Conservation (phyloP, 23 tunicate species). For the Trididemnum miniatum region DNA sequence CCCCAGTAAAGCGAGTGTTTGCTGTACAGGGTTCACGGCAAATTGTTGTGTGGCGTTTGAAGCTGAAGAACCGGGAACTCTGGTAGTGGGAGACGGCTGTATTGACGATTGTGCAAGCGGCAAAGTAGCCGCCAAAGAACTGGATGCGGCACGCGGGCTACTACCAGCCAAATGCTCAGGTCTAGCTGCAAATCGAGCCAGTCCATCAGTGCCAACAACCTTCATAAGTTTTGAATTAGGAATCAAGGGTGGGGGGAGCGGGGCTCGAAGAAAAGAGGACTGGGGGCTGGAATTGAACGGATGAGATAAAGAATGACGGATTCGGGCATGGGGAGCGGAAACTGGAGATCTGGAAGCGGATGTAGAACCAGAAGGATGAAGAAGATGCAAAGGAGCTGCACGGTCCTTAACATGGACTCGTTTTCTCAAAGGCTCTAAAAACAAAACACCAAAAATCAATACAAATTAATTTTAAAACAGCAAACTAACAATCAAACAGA, state of each 20-base stretch:
- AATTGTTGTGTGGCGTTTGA: not conserved
- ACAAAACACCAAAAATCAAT: not conserved
- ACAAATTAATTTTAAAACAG: not conserved
- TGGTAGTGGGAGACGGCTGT: not conserved
- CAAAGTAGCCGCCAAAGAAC: not conserved
- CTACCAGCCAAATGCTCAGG: not conserved
- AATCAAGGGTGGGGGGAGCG: not conserved
- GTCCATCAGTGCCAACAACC: not conserved
- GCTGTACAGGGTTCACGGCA: constrained; percentile 41
- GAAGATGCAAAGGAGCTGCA: not conserved
- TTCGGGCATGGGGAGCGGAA: not conserved
- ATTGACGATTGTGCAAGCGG: not conserved
- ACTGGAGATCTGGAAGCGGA: not conserved
- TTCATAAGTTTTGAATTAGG: not conserved
- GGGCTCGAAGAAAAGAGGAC: not conserved
- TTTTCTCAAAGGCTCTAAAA: constrained; percentile 56
- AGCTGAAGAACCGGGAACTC: not conserved
- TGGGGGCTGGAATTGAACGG: not conserved
- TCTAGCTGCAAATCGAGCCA: not conserved
- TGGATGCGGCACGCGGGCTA: not conserved
- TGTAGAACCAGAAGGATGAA: not conserved
- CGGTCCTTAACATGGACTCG: constrained; percentile 66
- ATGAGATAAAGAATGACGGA: constrained; percentile 1
- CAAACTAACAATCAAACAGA: not conserved
- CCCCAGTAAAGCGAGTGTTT: constrained; percentile 45